These are phyloP conservation scores for Pogonognathellus flavescens DNA, from an alignment of 1,140 invertebrate genomes.

Conservation along the genomic window DNA sequence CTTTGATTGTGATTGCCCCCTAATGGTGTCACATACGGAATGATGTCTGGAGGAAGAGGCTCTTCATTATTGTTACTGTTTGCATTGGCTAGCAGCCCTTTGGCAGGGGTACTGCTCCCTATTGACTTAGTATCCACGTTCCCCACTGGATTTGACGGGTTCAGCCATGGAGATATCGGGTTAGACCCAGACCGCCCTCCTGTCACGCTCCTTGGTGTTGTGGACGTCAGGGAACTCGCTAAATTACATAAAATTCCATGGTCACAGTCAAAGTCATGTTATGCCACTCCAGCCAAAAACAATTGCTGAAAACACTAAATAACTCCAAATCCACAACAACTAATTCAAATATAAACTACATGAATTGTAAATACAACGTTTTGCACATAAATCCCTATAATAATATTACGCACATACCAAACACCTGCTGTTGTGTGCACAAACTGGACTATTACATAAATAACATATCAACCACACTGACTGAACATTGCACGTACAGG, in stretches of 20 bases:
- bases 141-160: conserved; percentile 27
- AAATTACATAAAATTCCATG: conserved; percentile 49
- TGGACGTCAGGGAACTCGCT: conserved; percentile 64
- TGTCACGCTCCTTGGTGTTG: conserved; percentile 58
- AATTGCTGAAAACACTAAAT: neutral
- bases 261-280: conserved; percentile 12
- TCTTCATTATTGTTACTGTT: conserved; percentile 27
- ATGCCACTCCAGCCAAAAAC: neutral
- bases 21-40: conserved; percentile 23
- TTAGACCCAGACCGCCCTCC: conserved; percentile 32
- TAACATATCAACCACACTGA: too few species aligned
- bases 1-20: conserved; percentile 40
- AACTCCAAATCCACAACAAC: neutral
- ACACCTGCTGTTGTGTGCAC: neutral
- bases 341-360: neutral
- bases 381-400: neutral
- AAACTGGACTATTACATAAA: neutral
- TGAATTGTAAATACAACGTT: neutral
- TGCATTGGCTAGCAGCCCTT: conserved; percentile 14
- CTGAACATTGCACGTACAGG: too few species aligned
- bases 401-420: neutral
- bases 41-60: conserved; percentile 51
- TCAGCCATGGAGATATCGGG: conserved; percentile 58
- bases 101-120: conserved; percentile 43
- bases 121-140: conserved; percentile 55